Base-by-base conservation (phyloP, 2,113 vertebrate species). In the Sminthopsis crassicaudata region DNA sequence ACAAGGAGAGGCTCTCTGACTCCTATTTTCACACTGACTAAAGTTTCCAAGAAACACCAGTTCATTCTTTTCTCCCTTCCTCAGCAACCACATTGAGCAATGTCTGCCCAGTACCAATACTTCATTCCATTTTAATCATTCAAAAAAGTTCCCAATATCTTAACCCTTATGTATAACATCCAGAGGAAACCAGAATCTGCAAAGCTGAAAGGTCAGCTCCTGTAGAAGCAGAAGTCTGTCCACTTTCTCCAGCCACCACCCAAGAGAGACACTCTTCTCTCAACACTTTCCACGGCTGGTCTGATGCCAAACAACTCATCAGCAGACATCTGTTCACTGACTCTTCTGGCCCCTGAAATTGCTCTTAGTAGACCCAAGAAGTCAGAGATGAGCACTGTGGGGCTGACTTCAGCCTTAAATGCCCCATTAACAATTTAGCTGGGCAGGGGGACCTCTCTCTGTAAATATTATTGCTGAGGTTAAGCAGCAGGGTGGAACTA, bases 281-380 rank as follows among this genome's bases (percentile, higher is more conserved):
- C n/a, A 84, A 84, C 22, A n/a, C n/a, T 84, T 84, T 93, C 57
- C 55, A 42, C 11, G 10, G 51, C 93, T 42, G 14, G 51, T 50
- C 46, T 93, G 90, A 54, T n/a, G 50, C 52, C 48, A 48, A 92
- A 90, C 27, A 26, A 67, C 90, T 54, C 91, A 94, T 52, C 90
- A 92, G 93, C 36, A 89, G 60, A 53, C 53, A 91, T 54, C 94
- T 55, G 55, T 67, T 53, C 89, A 92, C 26, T 89, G 92, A 91
- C 23, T 67, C 19, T 0, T 27, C 53, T 90, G 92, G 91, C 91
- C 89, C 91, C 57, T 46, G 46, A 76, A 91, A 50, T 89, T 89
- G 89, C 89, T 92, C 52, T 93, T 53, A 9, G 4, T 91, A 92
- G 94, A 89, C 30, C 95, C 90, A 93, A 91, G 88, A 90, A 91